Conservation (phyloP, 37 sponge, comb jelly and placozoan species). For the Bolinopsis microptera region DNA sequence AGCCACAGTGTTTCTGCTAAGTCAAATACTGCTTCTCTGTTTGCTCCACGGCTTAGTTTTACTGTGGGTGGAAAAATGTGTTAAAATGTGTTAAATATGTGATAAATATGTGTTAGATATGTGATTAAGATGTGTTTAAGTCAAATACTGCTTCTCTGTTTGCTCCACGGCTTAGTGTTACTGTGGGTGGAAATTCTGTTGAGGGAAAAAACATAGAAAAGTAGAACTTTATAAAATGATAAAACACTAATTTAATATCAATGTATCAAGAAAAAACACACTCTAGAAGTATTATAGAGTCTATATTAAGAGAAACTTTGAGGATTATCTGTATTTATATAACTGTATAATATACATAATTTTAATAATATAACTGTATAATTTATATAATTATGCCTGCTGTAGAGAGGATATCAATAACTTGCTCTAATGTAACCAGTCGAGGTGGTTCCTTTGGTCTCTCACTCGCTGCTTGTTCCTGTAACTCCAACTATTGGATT, state of each 20-base stretch:
- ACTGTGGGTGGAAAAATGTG: too few species aligned
- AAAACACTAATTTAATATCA: background rate
- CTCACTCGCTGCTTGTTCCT: background rate
- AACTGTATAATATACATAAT: too few species aligned
- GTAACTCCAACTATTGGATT: constrained; percentile 1
- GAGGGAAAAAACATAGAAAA: background rate
- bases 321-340: too few species aligned
- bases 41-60: constrained; percentile 30
- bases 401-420: constrained; percentile 14
- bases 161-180: constrained; percentile 20
- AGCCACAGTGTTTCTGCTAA: constrained; percentile 44
- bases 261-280: too few species aligned
- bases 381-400: too few species aligned
- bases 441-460: background rate
- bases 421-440: background rate
- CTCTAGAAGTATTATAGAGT: too few species aligned
- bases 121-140: too few species aligned
- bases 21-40: constrained; percentile 64
- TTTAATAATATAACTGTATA: too few species aligned
- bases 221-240: background rate
- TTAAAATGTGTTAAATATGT: too few species aligned
- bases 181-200: too few species aligned
- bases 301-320: too few species aligned
- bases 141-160: constrained; percentile 65
- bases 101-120: too few species aligned